phyloP scores from a whole-genome alignment of 1,140 invertebrate species.

The Drosophila virilis region DNA sequence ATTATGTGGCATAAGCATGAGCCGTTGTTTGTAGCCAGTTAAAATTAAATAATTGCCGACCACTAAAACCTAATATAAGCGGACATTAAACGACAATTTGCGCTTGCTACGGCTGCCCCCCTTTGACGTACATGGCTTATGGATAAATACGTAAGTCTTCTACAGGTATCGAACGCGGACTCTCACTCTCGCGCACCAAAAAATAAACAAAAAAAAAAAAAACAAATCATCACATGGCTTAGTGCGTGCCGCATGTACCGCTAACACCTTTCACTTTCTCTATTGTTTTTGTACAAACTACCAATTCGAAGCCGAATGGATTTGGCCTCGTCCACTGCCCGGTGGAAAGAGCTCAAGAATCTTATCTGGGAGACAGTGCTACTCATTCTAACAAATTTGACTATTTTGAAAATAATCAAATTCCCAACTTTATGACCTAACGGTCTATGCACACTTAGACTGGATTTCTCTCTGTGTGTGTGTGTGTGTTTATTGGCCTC shows the following conservation, averaged over 20 bases:
- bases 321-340: neutral
- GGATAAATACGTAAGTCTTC: too few species aligned
- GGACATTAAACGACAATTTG: neutral
- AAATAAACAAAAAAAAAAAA: neutral
- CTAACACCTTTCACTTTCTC: conserved; percentile 62
- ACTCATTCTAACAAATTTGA: conserved; percentile 5
- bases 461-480: conserved; percentile 22
- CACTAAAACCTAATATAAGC: neutral
- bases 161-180: neutral
- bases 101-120: neutral
- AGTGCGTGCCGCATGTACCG: conserved; percentile 33
- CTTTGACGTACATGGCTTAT: neutral
- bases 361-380: neutral
- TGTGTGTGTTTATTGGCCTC: conserved; percentile 37
- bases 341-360: conserved; percentile 22
- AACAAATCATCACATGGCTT: neutral
- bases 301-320: conserved; percentile 6
- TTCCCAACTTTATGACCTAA: conserved; percentile 44
- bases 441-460: conserved; percentile 20
- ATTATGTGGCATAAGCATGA: conserved; percentile 21
- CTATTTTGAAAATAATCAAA: neutral
- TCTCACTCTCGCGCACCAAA: conserved; percentile 1
- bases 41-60: conserved; percentile 9
- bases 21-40: conserved; percentile 18
- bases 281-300: conserved; percentile 24